Base-by-base conservation (phyloP, 2,888 invertebrate species). In the Drosophila rellima region DNA sequence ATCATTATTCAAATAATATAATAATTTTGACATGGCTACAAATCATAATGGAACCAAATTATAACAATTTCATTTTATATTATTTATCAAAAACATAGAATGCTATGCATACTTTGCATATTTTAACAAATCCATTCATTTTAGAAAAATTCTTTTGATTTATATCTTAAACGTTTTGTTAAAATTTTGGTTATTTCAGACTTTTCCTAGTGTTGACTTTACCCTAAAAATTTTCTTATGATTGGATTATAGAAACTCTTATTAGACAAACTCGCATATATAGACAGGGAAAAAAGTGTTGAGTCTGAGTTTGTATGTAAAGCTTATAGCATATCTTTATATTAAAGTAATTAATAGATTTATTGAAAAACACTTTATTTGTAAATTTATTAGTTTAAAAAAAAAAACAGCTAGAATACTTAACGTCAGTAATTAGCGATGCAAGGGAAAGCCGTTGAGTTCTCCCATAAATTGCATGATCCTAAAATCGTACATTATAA, bases 391-490 rank as follows among this genome's bases (percentile, higher is more conserved):
- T 51, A 44, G 56, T 42, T 51, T 67, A 50, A 52, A 57, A 74
- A 71, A 50, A 52, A 57, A 74, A 71, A 59, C 59, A 74, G 39
- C 74, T 71, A 62, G 70, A 74, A 74, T 74, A 74, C 74, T 74
- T 74, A 74, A 74, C 45, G 31, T 40, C 42, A 37, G 31, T 62
- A 48, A 29, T 47, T 37, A 26, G 64, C 15, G 35, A 18, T 23
- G 18, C 15, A 20, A 31, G 33, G 13, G 13, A 3, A 15, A 18
- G 44, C 44, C 44, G 4, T 2, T 3, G 0, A 55, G 45, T 51
- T 15, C 5, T 52, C 10, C 15, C 13, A 1, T 20, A 26, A 47
- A 50, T 47, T 48, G 42, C 15, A 48, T 33, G 33, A 18, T 29
- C 42, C 42, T 5, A n/a, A 44, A 35, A 17, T 47, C 37, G 20